phyloP scores from a whole-genome alignment of 2,888 invertebrate genomes.

The Phengaris arion region DNA sequence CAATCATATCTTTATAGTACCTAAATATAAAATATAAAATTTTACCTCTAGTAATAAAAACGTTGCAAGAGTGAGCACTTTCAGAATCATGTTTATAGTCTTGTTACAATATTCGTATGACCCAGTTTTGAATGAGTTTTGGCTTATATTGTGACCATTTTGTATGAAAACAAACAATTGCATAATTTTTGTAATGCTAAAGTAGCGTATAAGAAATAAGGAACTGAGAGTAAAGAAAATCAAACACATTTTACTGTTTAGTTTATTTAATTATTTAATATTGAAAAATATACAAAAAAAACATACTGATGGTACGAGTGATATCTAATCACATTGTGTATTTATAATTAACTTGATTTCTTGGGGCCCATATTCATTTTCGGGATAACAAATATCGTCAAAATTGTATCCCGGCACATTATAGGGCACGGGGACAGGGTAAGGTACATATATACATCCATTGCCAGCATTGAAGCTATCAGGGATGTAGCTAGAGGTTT shows the following conservation, averaged over 20 bases:
- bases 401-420: not conserved
- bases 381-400: not conserved
- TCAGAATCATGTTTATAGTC: constrained; percentile 25
- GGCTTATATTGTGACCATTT: constrained; percentile 23
- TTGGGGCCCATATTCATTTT: constrained; percentile 30
- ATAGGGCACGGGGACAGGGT: constrained; percentile 1
- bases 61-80: constrained; percentile 5
- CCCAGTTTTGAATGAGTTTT: not conserved
- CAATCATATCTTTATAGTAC: not conserved
- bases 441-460: constrained; percentile 21
- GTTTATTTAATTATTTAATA: not conserved
- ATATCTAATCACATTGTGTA: constrained; percentile 35
- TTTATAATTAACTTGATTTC: constrained; percentile 39
- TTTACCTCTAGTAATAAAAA: constrained; percentile 20
- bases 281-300: not conserved
- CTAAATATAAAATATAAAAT: not conserved
- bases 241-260: not conserved
- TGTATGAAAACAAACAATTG: not conserved
- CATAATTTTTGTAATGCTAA: not conserved
- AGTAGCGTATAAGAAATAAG: not conserved
- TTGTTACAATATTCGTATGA: constrained; percentile 17
- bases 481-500: not conserved
- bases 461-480: not conserved
- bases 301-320: not conserved
- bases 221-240: not conserved